phyloP scores from a whole-genome alignment of 2,113 vertebrate species.

The Pluvialis apricaria region DNA sequence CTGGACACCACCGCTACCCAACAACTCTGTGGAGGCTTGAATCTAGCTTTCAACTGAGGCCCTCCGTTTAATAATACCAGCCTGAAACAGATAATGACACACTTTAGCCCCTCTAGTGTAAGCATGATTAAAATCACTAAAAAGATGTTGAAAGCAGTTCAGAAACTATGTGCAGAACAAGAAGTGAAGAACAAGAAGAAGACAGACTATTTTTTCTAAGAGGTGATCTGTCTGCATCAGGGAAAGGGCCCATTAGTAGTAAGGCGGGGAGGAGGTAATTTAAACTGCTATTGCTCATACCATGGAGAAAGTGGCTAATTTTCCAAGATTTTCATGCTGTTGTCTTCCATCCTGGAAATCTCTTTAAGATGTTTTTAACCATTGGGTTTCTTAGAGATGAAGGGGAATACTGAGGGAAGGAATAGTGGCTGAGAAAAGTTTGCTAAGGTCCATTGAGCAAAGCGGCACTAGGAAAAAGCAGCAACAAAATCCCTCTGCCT shows the following conservation, averaged over 20 bases:
- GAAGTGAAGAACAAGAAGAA: too few species aligned
- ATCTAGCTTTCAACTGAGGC: background rate
- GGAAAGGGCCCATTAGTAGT: background rate
- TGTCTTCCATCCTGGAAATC: background rate
- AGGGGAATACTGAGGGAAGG: background rate
- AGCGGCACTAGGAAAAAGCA: background rate
- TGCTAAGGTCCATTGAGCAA: background rate
- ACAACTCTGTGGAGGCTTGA: background rate
- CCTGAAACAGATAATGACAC: background rate
- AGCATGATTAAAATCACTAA: background rate
- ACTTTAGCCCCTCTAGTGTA: background rate
- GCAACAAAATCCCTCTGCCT: background rate
- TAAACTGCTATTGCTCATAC: background rate
- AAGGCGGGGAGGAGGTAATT: background rate
- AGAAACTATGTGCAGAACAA: background rate
- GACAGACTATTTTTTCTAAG: background rate
- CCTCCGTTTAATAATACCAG: background rate
- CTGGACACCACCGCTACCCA: background rate
- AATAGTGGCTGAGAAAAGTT: background rate
- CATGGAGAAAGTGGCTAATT: background rate
- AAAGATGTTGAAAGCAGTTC: background rate
- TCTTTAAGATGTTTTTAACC: background rate
- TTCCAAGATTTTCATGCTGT: background rate
- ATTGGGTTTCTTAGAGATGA: background rate
- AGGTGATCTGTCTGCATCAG: background rate